Evolutionary conservation across 2,888 invertebrate genomes (phyloP).

Genomic region (Aricia artaxerxes): DNA sequence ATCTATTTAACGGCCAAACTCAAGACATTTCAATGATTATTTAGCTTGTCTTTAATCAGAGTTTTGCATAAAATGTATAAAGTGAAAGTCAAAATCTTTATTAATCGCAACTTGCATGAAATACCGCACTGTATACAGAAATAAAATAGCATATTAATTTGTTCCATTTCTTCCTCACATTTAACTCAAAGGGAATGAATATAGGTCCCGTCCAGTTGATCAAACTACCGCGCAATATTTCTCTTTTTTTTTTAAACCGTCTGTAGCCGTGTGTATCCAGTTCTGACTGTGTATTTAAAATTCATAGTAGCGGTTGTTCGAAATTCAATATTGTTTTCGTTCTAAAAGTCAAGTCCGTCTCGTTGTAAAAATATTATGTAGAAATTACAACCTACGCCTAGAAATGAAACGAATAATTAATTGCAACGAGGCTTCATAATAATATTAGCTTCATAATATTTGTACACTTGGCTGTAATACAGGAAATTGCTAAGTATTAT

Average conservation of each 20-base stretch:
- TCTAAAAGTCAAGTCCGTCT: neutral
- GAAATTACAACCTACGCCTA: neutral
- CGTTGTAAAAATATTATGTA: neutral
- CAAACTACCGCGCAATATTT: neutral
- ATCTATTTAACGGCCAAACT: no score
- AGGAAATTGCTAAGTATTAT: slow-evolving; percentile 22
- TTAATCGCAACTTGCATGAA: no score
- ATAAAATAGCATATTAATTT: no score
- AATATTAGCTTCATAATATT: slow-evolving; percentile 15
- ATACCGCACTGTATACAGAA: no score
- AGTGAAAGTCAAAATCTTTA: no score
- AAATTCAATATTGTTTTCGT: neutral
- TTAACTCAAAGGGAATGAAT: neutral
- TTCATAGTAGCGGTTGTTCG: neutral
- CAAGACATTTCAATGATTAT: no score
- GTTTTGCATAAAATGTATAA: no score
- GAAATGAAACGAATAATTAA: neutral
- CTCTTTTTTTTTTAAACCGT: neutral
- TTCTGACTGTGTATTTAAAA: neutral
- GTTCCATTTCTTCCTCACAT: neutral
- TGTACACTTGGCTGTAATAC: slow-evolving; percentile 17
- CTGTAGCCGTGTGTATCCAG: neutral
- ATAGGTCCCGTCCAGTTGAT: neutral
- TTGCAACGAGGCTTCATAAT: slow-evolving; percentile 1
- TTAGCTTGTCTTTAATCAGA: no score